Evolutionary conservation across 53 echinoderm and acorn worm species (phyloP).

Genomic region (Echinarachnius parma): DNA sequence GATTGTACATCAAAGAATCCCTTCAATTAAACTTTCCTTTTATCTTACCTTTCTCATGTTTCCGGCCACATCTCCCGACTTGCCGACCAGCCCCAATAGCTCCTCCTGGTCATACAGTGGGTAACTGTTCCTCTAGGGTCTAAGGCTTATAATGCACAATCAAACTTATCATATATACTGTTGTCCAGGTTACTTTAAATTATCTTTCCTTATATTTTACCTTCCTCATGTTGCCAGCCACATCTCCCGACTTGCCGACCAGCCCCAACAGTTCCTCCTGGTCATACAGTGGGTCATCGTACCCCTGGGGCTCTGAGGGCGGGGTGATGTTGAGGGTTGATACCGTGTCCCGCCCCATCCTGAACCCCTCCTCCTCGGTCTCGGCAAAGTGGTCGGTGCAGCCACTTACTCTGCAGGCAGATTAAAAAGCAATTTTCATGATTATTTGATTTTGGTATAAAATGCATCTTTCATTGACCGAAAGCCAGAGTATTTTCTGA

Average conservation of each 20-base stretch:
- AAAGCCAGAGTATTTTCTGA: too few species aligned
- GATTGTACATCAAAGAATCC: too few species aligned
- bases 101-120: constrained; percentile 68
- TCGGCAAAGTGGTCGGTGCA: constrained; percentile 85
- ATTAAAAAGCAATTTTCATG: too few species aligned
- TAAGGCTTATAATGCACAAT: too few species aligned
- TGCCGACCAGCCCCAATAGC: constrained; percentile 61
- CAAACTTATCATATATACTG: too few species aligned
- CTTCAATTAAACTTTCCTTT: too few species aligned
- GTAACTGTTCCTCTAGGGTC: constrained; percentile 60
- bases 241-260: constrained; percentile 36
- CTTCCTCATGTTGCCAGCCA: constrained; percentile 57
- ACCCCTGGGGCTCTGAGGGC: constrained; percentile 55
- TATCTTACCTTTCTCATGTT: constrained; percentile 63
- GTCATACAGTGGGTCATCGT: constrained; percentile 70
- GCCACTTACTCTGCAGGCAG: constrained; percentile 81
- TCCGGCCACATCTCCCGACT: constrained; percentile 36
- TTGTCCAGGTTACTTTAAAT: too few species aligned
- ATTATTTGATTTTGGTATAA: too few species aligned
- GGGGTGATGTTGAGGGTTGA: constrained; percentile 58
- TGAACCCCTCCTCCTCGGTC: constrained; percentile 77
- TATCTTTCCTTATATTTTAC: too few species aligned
- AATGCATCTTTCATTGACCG: too few species aligned
- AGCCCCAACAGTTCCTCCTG: constrained; percentile 69
- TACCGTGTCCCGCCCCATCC: constrained; percentile 69